These are phyloP conservation scores for Pardalotus punctatus DNA, from an alignment of 2,113 vertebrate species.

Conservation along the genomic window DNA sequence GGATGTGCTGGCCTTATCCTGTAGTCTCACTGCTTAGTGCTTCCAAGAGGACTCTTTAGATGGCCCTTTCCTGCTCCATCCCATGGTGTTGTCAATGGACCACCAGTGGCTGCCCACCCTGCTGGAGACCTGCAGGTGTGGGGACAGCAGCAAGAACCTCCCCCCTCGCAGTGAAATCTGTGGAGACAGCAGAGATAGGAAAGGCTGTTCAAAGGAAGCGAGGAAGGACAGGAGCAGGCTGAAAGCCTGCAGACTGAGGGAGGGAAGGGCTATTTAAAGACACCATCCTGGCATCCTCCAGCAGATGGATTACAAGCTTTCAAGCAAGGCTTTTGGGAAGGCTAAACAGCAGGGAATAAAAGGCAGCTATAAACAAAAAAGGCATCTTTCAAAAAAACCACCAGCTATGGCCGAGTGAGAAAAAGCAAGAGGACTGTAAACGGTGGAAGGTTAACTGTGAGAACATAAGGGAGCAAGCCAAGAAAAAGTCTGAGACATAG, in stretches of 20 bases:
- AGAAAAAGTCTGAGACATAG: slow-evolving; percentile 49
- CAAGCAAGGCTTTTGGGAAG: slow-evolving; percentile 12
- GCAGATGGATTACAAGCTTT: not conserved
- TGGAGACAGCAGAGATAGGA: not conserved
- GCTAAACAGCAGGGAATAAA: slow-evolving; percentile 5
- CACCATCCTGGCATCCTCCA: not conserved
- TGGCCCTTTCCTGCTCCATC: not conserved
- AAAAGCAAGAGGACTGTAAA: slow-evolving; percentile 19
- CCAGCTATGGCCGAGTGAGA: not conserved
- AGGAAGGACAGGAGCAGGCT: not conserved
- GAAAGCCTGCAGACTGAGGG: not conserved
- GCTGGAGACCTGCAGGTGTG: not conserved
- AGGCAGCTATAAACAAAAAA: slow-evolving; percentile 24
- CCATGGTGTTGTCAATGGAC: not conserved
- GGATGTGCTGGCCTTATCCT: fast-evolving
- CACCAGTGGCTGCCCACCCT: not conserved
- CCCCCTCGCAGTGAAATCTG: not conserved
- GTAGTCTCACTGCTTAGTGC: not conserved
- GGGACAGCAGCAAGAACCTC: not conserved
- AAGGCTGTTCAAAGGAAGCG: not conserved
- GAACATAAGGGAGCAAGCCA: slow-evolving; percentile 17
- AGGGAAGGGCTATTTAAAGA: slow-evolving; percentile 11
- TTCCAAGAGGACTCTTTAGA: fast-evolving
- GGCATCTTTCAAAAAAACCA: not conserved
- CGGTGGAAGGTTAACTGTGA: slow-evolving; percentile 21